Percentiles rank a stretch among this genome's conserved stretches.
Conservation (phyloP, 1,140 invertebrate genomes). For the Plutomurus gul region DNA sequence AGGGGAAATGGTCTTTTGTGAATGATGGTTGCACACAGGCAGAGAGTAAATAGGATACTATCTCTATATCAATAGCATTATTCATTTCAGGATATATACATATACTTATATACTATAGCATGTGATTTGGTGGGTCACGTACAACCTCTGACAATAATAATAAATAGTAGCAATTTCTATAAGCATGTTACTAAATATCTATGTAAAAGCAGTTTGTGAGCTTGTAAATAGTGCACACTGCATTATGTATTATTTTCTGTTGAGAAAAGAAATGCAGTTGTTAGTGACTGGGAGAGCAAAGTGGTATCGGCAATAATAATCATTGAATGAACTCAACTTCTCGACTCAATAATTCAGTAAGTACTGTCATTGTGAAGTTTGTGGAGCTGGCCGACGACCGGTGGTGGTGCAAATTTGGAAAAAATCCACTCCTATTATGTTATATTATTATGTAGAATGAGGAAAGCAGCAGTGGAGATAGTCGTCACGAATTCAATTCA, state of each 20-base stretch:
- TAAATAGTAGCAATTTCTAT: no score
- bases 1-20: slow-evolving; percentile 12
- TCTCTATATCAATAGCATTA: no score
- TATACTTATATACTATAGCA: neutral
- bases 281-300: no score
- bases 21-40: neutral
- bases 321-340: neutral
- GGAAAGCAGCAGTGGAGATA: neutral
- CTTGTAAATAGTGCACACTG: no score
- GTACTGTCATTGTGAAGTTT: slow-evolving; percentile 18
- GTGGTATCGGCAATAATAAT: no score
- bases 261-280: no score
- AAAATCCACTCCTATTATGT: slow-evolving; percentile 31
- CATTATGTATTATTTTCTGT: no score
- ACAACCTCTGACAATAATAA: no score
- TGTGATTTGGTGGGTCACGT: no score
- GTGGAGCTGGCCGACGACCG: neutral
- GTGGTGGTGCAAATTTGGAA: slow-evolving; percentile 41
- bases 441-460: neutral
- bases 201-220: no score
- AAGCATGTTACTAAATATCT: no score
- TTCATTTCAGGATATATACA: no score
- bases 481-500: slow-evolving; percentile 21
- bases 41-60: neutral
- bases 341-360: slow-evolving; percentile 15